phyloP scores from a whole-genome alignment of 2,113 vertebrate species.

The Pelodiscus sinensis region DNA sequence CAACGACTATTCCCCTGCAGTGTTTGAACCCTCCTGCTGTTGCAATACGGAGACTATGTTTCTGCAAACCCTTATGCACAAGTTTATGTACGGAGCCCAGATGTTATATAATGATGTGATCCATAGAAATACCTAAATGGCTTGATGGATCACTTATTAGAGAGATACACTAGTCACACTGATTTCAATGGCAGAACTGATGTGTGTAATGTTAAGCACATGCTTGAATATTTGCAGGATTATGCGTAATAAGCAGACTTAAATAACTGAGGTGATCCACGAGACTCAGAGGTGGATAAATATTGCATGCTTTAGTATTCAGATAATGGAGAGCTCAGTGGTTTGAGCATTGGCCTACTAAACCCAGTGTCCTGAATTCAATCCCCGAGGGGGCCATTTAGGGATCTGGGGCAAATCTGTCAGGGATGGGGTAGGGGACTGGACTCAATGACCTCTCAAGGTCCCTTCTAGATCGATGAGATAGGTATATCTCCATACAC shows the following conservation, averaged over 20 bases:
- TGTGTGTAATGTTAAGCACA: no score
- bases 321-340: no score
- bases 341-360: no score
- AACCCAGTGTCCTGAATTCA: no score
- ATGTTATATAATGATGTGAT: background rate
- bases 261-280: no score
- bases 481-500: no score
- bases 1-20: background rate
- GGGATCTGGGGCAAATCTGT: no score
- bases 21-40: background rate
- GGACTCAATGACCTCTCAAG: no score
- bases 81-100: background rate
- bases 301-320: background rate
- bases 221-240: background rate
- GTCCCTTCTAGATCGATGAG: no score
- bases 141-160: background rate
- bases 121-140: background rate
- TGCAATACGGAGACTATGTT: background rate
- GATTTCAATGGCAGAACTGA: background rate
- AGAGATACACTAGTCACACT: background rate
- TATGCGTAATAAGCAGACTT: background rate
- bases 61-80: background rate
- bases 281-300: background rate
- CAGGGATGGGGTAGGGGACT: no score
- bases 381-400: no score